These are phyloP conservation scores for Microchirus variegatus DNA, from an alignment of 2,797 vertebrate genomes.

Conservation along the genomic window DNA sequence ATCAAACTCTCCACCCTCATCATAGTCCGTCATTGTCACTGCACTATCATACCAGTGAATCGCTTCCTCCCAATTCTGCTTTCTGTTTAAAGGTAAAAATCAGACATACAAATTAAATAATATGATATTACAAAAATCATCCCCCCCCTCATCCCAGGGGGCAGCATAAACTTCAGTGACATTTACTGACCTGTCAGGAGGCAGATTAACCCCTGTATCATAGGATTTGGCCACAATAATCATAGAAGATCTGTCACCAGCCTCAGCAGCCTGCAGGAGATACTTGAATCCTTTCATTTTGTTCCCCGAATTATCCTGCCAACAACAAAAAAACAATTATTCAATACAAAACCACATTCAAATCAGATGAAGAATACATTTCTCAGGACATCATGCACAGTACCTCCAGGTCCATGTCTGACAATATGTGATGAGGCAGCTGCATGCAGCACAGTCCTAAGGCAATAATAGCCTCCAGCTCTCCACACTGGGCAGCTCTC, in stretches of 20 bases:
- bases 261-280: slow-evolving; percentile 90
- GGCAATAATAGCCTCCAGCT: slow-evolving; percentile 94
- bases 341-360: background rate
- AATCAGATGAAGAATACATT: background rate
- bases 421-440: slow-evolving; percentile 93
- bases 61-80: slow-evolving; percentile 88
- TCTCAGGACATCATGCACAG: rapidly evolving
- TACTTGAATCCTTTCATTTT: slow-evolving; percentile 90
- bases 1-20: slow-evolving; percentile 95
- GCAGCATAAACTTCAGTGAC: slow-evolving; percentile 9
- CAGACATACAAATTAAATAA: background rate
- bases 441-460: slow-evolving; percentile 90
- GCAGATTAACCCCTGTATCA: slow-evolving; percentile 87
- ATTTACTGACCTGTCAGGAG: slow-evolving; percentile 86
- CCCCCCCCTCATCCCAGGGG: slow-evolving; percentile 36
- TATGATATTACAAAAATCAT: too few species aligned
- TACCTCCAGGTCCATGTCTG: slow-evolving; percentile 89
- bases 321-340: background rate
- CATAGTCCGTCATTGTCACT: slow-evolving; percentile 90
- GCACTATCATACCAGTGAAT: slow-evolving; percentile 88
- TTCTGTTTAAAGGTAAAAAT: slow-evolving; percentile 68
- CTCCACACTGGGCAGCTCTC: slow-evolving; percentile 91
- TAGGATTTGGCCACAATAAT: slow-evolving; percentile 92
- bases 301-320: slow-evolving; percentile 89
- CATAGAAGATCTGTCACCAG: slow-evolving; percentile 94